Evolutionary conservation across 2,888 invertebrate genomes (phyloP).

Genomic region (Pristionchus japonicus): DNA sequence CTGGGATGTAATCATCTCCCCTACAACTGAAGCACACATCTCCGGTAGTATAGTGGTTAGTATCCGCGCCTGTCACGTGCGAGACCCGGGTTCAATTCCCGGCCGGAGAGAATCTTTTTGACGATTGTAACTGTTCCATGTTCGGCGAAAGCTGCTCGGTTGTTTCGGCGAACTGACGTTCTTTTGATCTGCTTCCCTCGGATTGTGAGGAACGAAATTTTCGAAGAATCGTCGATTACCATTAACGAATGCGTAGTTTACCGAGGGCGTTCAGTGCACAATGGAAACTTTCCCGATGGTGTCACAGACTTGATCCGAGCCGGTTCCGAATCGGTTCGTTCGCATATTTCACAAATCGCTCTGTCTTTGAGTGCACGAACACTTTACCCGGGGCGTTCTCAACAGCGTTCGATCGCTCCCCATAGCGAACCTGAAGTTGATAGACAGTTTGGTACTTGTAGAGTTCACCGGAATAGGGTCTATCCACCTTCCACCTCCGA

Average conservation of each 20-base stretch:
- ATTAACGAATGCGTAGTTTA: too few relatives aligned
- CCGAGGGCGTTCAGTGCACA: neutral
- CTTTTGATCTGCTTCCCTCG: neutral
- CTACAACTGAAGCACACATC: neutral
- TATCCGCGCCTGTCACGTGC: slow-evolving; percentile 79
- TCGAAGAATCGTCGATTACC: neutral
- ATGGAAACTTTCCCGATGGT: neutral
- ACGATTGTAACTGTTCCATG: neutral
- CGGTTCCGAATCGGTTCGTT: slow-evolving; percentile 1
- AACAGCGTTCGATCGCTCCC: neutral
- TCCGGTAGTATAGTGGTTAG: slow-evolving; percentile 39
- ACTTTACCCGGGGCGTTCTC: neutral
- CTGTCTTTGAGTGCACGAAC: neutral
- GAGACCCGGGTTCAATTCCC: slow-evolving; percentile 80
- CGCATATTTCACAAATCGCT: neutral
- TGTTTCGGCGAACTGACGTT: neutral
- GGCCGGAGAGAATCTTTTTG: slow-evolving; percentile 76
- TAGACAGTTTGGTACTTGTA: neutral
- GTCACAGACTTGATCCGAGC: neutral
- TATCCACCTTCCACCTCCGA: too few relatives aligned
- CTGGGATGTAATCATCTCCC: neutral
- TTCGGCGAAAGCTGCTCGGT: neutral
- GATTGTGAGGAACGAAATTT: neutral
- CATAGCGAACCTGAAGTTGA: neutral
- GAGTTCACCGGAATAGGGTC: too few relatives aligned